Conservation (phyloP, 2,797 vertebrate species). For the Spea hammondii region DNA sequence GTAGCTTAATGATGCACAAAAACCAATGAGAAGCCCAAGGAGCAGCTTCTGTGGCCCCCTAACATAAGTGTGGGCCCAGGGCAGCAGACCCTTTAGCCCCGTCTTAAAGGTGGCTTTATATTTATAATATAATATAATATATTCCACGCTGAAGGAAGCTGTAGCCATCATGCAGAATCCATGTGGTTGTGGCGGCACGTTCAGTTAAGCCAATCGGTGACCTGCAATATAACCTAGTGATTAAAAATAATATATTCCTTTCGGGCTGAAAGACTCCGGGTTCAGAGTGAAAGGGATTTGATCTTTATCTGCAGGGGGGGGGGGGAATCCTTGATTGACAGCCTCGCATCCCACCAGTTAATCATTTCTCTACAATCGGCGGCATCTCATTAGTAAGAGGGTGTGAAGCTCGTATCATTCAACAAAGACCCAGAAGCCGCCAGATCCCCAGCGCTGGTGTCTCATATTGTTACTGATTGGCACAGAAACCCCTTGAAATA, state of each 20-base stretch:
- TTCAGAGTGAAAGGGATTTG: neutral
- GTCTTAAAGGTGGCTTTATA: no score
- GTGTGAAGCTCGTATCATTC: neutral
- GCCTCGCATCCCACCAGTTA: neutral
- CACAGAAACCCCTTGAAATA: neutral
- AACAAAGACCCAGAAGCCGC: neutral
- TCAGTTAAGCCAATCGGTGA: no score
- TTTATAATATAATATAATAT: no score
- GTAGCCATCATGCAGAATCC: no score
- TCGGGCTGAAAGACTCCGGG: neutral
- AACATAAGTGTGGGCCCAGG: no score
- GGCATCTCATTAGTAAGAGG: neutral
- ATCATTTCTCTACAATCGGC: neutral
- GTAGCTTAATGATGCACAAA: no score
- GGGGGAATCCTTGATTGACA: neutral
- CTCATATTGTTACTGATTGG: constrained; percentile 1
- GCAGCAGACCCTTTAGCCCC: no score
- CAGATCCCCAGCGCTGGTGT: neutral
- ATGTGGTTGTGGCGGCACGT: no score
- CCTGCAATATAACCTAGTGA: neutral
- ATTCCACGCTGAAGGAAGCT: no score
- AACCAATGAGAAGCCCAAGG: no score
- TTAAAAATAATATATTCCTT: neutral
- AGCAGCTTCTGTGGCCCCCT: no score
- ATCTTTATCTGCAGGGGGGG: neutral